Base-by-base conservation (phyloP, 2,888 invertebrate genomes). In the Protonemura montana region DNA sequence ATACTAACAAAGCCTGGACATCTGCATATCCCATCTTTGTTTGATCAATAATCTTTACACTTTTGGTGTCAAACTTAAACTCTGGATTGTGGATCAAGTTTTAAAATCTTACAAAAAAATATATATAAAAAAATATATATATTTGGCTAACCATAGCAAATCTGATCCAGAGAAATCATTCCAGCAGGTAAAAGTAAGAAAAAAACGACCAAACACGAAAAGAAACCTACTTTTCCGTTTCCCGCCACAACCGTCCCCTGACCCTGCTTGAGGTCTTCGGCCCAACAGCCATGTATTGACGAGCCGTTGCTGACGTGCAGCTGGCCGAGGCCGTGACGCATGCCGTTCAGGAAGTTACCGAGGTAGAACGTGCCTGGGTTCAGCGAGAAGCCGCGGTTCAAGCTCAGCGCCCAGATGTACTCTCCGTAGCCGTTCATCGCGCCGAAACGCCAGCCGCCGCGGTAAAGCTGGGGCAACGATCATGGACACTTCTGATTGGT, bases 391-490 rank as follows among this genome's bases (percentile, higher is more conserved):
- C 92, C 90, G 87, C 92, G 91, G 89, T 94, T 94, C 83, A 91
- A 91, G 89, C 91, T 92, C 21, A 92, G 90, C 88, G 92, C 91
- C 94, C 94, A 94, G 85, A 92, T 92, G 88, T 94, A 94, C 87
- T 93, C 92, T 0, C 94, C 94, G 87, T 92, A 92, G 86, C 94
- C 94, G 86, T 93, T 91, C 92, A 93, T 93, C 0, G 91, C 90
- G 35, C 93, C 93, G 86, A 92, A 91, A 88, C 91, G 90, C 94
- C 94, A 94, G 88, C 93, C 92, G 0, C 94, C 94, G 87, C 91
- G 92, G 89, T 94, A 94, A 90, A 92, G 92, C 94, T 94, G 88
- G 76, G 91, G 35, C n/a, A n/a, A n/a, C n/a, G n/a, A n/a, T n/a
- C n/a, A n/a, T n/a, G n/a, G n/a, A n/a, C n/a, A n/a, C n/a, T n/a